These are phyloP conservation scores for Hirtodrosophila duncani DNA, from an alignment of 2,888 invertebrate genomes.

Conservation along the genomic window DNA sequence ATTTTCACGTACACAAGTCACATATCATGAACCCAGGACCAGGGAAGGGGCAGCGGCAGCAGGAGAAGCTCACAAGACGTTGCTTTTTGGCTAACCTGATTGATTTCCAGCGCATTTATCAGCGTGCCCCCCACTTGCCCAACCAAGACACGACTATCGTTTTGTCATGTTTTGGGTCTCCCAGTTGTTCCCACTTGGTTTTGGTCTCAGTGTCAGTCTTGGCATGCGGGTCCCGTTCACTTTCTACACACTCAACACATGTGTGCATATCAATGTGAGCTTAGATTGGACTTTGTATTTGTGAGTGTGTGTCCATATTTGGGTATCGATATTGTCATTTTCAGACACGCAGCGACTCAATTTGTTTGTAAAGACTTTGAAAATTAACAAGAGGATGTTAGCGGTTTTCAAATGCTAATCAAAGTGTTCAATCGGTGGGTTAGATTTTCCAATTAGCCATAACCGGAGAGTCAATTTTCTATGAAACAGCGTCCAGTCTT, in stretches of 20 bases:
- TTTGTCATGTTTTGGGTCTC: slow-evolving; percentile 18
- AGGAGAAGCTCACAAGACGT: background rate
- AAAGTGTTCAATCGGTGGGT: too few relatives aligned
- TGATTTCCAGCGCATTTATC: slow-evolving; percentile 47
- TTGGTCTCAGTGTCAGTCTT: too few relatives aligned
- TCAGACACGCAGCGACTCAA: too few relatives aligned
- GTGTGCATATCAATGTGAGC: slow-evolving; percentile 23
- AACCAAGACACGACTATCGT: slow-evolving; percentile 3
- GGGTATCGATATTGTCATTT: background rate
- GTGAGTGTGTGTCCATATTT: too few relatives aligned
- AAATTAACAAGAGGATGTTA: too few relatives aligned
- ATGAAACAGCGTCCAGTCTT: too few relatives aligned
- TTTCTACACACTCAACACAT: slow-evolving; percentile 18
- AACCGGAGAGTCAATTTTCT: too few relatives aligned
- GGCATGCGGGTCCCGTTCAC: slow-evolving; percentile 30
- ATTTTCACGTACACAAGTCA: slow-evolving; percentile 67
- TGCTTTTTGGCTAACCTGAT: slow-evolving; percentile 51
- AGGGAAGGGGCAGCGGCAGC: background rate
- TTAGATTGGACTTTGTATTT: background rate
- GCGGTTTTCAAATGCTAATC: too few relatives aligned
- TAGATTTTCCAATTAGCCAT: too few relatives aligned
- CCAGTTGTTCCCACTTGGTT: background rate
- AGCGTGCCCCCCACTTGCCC: background rate
- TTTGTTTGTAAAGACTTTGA: too few relatives aligned
- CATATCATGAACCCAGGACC: slow-evolving; percentile 23